Conservation (phyloP, 2,113 vertebrate species). For the Xyliphius kryptos region DNA sequence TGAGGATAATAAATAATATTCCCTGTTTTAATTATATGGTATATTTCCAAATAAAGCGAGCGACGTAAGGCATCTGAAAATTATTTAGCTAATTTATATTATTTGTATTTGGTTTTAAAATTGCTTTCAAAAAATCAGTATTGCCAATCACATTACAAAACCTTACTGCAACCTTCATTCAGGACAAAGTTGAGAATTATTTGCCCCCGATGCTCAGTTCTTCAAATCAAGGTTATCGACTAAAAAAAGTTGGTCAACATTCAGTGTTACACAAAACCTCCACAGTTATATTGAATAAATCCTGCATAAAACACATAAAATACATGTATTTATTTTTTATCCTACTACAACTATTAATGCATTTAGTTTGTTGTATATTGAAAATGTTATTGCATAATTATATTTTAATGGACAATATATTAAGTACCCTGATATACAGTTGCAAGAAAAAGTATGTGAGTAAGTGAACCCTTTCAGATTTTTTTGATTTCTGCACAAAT, state of each 20-base stretch:
- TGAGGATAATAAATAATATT: neutral
- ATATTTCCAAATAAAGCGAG: neutral
- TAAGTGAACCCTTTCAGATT: too few species aligned
- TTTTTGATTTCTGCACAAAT: too few species aligned
- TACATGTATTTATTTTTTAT: too few species aligned
- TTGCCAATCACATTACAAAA: constrained; percentile 31
- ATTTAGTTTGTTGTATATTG: neutral
- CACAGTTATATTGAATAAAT: neutral
- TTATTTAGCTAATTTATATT: constrained; percentile 3
- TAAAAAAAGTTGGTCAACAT: neutral
- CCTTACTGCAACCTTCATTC: constrained; percentile 1
- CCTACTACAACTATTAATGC: neutral
- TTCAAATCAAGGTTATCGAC: constrained; percentile 11
- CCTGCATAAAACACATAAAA: too few species aligned
- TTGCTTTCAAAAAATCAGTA: neutral
- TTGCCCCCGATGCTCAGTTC: constrained; percentile 8
- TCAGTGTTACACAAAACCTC: neutral
- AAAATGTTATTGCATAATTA: too few species aligned
- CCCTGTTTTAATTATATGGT: neutral
- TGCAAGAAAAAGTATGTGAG: too few species aligned
- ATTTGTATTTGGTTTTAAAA: constrained; percentile 29
- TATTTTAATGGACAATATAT: too few species aligned
- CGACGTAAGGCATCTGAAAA: neutral
- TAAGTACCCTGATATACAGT: too few species aligned
- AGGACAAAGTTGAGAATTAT: constrained; percentile 31